Evolutionary conservation across 2,888 invertebrate genomes (phyloP), one percentile per base, ranked within the genome.

Genomic region (Liodrosophila aerea): DNA sequence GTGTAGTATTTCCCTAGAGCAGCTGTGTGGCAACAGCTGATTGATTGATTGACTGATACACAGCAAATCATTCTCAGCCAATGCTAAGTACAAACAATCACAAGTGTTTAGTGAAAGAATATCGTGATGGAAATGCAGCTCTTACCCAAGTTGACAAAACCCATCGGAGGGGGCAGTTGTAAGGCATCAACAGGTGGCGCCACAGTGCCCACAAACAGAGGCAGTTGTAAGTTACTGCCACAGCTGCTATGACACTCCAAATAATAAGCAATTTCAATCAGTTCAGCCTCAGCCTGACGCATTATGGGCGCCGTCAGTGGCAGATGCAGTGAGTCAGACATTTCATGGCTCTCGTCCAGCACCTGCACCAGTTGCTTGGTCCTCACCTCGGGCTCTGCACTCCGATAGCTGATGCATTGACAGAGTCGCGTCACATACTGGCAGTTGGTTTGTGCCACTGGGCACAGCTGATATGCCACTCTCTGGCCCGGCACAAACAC

Each of bases 401-500:
- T 64, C 9, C 49, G 31, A 39, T 73, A 86, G 2, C 7, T 52
- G 12, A 68, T 62, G 9, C 45, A 43, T 34, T 80, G 82, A n/a
- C 63, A 84, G 9, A 86, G 59, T 1, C 86, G 70, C 0, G 69
- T 69, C 1, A 27, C 5, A 2, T 52, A 12, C 7, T 37, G 41
- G 18, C 11, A 8, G 11, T 18, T 40, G 2, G 31, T 4, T 4
- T 4, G 11, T 1, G 43, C 27, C 13, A 22, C n/a, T 0, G 39
- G 2, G 13, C 36, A n/a, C 36, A 85, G 18, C 8, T 52, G 47
- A 50, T 60, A 85, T 36, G 18, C 16, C 3, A 86, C 59, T 7
- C 29, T 44, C 31, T 86, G 86, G 0, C 87, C 87, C 0, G 86
- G 86, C 41, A 74, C 84, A 52, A 60, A 85, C 5, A 74, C 63